A percentile compares a stretch with the other conserved stretches of the same genome.
Conservation (phyloP, 2,888 invertebrate species). For the Tribolium freemani region DNA sequence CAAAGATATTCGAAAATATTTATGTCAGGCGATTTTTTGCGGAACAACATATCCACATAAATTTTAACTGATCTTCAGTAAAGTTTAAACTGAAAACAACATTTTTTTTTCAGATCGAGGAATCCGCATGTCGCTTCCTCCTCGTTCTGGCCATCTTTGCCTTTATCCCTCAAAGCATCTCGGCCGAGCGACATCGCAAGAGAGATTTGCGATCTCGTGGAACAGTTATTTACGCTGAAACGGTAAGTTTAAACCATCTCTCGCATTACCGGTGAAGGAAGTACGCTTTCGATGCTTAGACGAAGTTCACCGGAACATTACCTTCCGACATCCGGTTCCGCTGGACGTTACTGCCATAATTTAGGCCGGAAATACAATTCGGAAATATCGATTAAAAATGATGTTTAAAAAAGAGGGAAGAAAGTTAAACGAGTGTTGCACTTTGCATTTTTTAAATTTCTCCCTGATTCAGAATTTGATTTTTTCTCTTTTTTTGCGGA, state of each 20-base stretch:
- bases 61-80: too few species aligned
- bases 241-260: constrained; percentile 44
- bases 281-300: constrained; percentile 48
- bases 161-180: constrained; percentile 40
- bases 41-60: too few species aligned
- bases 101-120: constrained; percentile 38
- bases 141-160: constrained; percentile 48
- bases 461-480: too few species aligned
- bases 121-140: constrained; percentile 41
- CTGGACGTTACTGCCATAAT: background rate
- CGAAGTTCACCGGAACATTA: constrained; percentile 47
- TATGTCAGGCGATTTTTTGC: too few species aligned
- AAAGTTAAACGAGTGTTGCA: too few species aligned
- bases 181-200: constrained; percentile 48
- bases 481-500: too few species aligned
- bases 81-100: too few species aligned
- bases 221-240: constrained; percentile 48
- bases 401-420: background rate
- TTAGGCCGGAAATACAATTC: background rate
- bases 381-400: background rate
- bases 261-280: constrained; percentile 46
- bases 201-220: constrained; percentile 49
- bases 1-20: too few species aligned
- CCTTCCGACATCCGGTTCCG: constrained; percentile 37
- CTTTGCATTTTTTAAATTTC: too few species aligned